Conservation (phyloP, 2,113 vertebrate genomes). For the Trochalopteron elliotii region DNA sequence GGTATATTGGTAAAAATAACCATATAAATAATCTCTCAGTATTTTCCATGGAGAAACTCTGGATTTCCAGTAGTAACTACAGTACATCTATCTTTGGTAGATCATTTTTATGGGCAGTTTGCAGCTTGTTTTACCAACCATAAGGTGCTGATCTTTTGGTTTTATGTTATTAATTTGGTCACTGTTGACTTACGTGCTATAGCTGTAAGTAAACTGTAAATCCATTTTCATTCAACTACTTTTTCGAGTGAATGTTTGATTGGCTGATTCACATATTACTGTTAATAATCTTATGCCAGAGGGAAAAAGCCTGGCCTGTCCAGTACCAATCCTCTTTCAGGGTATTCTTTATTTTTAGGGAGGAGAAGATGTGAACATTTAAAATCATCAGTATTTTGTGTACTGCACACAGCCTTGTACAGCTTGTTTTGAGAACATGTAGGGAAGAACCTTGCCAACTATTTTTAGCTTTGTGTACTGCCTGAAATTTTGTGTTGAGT, state of each 20-base stretch:
- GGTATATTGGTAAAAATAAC: not conserved
- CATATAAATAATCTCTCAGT: not conserved
- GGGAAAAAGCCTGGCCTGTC: not conserved
- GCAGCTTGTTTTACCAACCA: not conserved
- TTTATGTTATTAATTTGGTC: not conserved
- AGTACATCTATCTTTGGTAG: not conserved
- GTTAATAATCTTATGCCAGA: not conserved
- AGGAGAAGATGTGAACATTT: not conserved
- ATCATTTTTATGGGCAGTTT: not conserved
- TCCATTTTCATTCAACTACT: constrained; percentile 28
- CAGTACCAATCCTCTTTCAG: not conserved
- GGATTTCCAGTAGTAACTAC: not conserved
- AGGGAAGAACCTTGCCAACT: not conserved
- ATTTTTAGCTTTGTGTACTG: not conserved
- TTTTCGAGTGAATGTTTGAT: not conserved
- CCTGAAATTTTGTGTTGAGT: not conserved
- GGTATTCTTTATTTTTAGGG: not conserved
- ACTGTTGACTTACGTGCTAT: constrained; percentile 9
- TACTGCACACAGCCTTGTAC: not conserved
- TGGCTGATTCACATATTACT: not conserved
- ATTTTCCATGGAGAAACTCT: not conserved
- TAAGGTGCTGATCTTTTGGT: not conserved
- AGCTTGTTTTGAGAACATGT: not conserved
- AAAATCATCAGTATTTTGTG: not conserved
- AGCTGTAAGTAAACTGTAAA: constrained; percentile 51